Evolutionary conservation across 2,113 vertebrate species (phyloP).

Genomic region (Heterocephalus glaber): DNA sequence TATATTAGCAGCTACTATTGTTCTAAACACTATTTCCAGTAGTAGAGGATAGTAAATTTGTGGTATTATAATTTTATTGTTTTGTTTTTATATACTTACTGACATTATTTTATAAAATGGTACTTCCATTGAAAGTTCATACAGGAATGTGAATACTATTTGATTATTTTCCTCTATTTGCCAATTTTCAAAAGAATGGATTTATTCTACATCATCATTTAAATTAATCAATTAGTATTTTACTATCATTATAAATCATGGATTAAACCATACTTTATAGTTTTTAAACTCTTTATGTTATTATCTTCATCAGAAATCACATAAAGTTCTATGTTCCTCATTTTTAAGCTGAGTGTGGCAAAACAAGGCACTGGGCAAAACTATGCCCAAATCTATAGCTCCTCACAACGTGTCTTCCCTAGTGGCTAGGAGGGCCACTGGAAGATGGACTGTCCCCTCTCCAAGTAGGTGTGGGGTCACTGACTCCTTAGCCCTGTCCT

Average conservation of each 20-base stretch:
- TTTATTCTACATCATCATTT: background rate
- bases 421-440: no score
- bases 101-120: background rate
- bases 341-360: background rate
- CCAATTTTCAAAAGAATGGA: background rate
- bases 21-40: background rate
- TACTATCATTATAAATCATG: background rate
- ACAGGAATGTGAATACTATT: background rate
- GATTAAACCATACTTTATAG: background rate
- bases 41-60: background rate
- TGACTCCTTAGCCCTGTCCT: no score
- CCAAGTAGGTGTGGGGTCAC: no score
- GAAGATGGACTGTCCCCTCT: no score
- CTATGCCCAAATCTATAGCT: no score
- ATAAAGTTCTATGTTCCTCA: background rate
- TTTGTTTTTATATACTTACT: background rate
- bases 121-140: background rate
- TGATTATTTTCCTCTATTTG: background rate
- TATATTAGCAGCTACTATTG: background rate
- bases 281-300: background rate
- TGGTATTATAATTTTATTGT: background rate
- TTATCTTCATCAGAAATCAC: background rate
- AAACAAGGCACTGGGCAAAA: no score
- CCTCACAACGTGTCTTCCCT: no score
- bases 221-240: background rate